Percentiles rank a stretch among this genome's conserved stretches.
Conservation (phyloP, 1,140 invertebrate genomes). For the Procambarus virginalis region DNA sequence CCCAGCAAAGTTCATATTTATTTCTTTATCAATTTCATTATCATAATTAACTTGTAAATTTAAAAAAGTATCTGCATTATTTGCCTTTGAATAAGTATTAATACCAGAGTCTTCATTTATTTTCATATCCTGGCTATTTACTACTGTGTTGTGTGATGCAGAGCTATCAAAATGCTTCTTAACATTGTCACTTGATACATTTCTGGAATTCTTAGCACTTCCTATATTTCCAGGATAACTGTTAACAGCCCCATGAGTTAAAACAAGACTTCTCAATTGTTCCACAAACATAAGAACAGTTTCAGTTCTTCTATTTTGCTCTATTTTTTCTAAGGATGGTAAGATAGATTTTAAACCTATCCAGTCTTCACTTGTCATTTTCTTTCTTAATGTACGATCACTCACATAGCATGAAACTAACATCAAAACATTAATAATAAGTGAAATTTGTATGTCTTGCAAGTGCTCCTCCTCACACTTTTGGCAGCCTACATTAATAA, state of each 20-base stretch:
- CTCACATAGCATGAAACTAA: conserved; percentile 56
- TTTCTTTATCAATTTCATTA: background rate
- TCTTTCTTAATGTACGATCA: conserved; percentile 30
- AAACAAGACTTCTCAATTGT: conserved; percentile 76
- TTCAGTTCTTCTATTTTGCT: conserved; percentile 62
- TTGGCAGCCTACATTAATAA: conserved; percentile 49
- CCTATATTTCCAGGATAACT: conserved; percentile 45
- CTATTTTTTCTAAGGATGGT: conserved; percentile 74
- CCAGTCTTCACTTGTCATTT: conserved; percentile 72
- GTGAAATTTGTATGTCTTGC: conserved; percentile 39
- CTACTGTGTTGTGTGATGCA: background rate
- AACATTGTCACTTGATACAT: background rate
- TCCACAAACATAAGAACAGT: conserved; percentile 72
- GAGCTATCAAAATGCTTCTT: background rate
- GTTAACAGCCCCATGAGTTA: conserved; percentile 74
- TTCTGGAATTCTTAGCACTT: background rate
- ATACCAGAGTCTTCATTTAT: background rate
- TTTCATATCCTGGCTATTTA: background rate
- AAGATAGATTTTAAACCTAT: conserved; percentile 75
- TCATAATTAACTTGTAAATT: background rate
- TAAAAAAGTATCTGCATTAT: background rate
- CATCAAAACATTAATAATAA: conserved; percentile 56
- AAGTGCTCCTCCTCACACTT: conserved; percentile 50
- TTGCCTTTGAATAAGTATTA: conserved; percentile 6
- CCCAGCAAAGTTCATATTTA: background rate